phyloP scores from a whole-genome alignment of 2,888 invertebrate species.

The Acronicta alni region DNA sequence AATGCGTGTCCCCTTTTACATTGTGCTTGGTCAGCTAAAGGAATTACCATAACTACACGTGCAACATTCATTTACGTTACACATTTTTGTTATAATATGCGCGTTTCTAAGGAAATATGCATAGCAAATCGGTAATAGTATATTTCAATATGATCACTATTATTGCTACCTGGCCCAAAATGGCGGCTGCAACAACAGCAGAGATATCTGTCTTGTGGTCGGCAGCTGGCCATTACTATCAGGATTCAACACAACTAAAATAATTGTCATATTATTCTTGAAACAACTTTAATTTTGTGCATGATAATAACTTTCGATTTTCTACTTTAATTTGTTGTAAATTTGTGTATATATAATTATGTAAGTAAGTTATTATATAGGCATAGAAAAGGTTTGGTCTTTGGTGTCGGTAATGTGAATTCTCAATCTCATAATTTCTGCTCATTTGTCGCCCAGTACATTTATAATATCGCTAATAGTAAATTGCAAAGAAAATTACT shows the following conservation, averaged over 20 bases:
- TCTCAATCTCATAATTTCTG: slow-evolving; percentile 20
- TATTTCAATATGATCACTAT: slow-evolving; percentile 45
- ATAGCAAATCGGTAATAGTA: slow-evolving; percentile 57
- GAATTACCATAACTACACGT: slow-evolving; percentile 77
- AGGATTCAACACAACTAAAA: slow-evolving; percentile 13
- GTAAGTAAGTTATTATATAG: slow-evolving; percentile 36
- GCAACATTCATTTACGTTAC: slow-evolving; percentile 73
- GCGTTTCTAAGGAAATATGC: slow-evolving; percentile 51
- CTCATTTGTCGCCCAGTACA: slow-evolving; percentile 32
- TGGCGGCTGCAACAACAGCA: slow-evolving; percentile 66
- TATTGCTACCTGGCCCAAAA: slow-evolving; percentile 60
- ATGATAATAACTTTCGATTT: slow-evolving; percentile 47
- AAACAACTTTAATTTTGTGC: slow-evolving; percentile 51
- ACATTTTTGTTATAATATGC: slow-evolving; percentile 57
- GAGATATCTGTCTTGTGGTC: slow-evolving; percentile 32
- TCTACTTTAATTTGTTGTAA: slow-evolving; percentile 17
- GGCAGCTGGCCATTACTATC: slow-evolving; percentile 38
- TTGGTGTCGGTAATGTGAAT: slow-evolving; percentile 56
- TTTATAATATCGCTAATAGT: no score
- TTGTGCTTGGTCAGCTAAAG: slow-evolving; percentile 81
- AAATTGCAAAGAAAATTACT: no score
- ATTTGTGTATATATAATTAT: slow-evolving; percentile 26
- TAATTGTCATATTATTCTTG: slow-evolving; percentile 9
- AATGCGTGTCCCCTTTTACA: slow-evolving; percentile 84
- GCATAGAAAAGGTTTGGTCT: slow-evolving; percentile 27